Percentiles rank a stretch among this genome's conserved stretches.
Evolutionary conservation across 2,797 vertebrate species (phyloP).

Genomic region (Brachyrhaphis roseni): DNA sequence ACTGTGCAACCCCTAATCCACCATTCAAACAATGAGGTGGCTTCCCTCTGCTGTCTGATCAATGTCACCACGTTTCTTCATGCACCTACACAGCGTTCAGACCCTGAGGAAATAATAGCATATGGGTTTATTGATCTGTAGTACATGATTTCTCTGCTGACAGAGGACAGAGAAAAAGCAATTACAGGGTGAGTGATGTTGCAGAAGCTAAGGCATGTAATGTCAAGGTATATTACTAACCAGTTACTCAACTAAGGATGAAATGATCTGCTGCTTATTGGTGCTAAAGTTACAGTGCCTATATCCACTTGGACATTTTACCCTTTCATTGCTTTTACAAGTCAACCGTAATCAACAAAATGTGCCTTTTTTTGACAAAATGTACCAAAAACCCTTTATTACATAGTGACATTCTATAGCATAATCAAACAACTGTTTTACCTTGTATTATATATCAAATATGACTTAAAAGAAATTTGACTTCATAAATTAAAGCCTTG

Average conservation of each 20-base stretch:
- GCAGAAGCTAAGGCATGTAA: conserved; percentile 51
- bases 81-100: background rate
- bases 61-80: conserved; percentile 37
- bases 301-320: background rate
- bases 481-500: too few relatives aligned
- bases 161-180: conserved; percentile 52
- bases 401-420: too few relatives aligned
- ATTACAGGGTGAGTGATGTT: conserved; percentile 53
- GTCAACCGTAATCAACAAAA: background rate
- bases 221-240: conserved; percentile 63
- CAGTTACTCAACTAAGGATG: conserved; percentile 52
- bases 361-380: background rate
- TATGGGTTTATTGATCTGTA: conserved; percentile 58
- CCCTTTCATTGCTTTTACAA: background rate
- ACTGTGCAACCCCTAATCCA: background rate
- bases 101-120: conserved; percentile 31
- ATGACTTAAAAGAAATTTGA: too few relatives aligned
- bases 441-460: too few relatives aligned
- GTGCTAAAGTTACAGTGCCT: conserved; percentile 33
- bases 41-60: conserved; percentile 67
- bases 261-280: conserved; percentile 48
- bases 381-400: background rate
- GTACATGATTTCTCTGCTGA: conserved; percentile 45
- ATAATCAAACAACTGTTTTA: too few relatives aligned
- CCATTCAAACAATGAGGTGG: conserved; percentile 32